Base-by-base conservation (phyloP, 1,140 invertebrate genomes). In the Micrasema minimum region DNA sequence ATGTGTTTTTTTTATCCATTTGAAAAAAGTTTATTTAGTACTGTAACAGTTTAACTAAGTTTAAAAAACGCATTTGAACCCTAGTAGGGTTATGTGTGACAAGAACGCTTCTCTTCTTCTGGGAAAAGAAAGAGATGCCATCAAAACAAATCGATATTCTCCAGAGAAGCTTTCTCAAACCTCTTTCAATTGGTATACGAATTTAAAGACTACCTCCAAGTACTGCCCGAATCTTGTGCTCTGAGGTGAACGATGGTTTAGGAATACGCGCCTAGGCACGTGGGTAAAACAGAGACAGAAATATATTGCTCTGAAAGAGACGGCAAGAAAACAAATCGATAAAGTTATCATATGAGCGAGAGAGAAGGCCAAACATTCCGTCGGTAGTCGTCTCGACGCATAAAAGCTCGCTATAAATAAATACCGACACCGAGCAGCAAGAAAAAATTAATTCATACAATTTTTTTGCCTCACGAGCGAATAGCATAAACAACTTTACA, bases 111-210 rank as follows among this genome's bases (percentile, higher is more conserved):
- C 68, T 62, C 69, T n/a, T n/a, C n/a, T n/a, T n/a, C n/a, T 61
- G 71, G 72, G 59, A 82, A 46, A 70, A 69, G 79, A 83, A 68
- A 79, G 81, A 83, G 82, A 83, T 76, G 77, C 79, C 80, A 82
- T 80, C 81, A 81, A 84, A 84, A 84, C 82, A 84, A 84, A 84
- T 84, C 82, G 83, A 84, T 84, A 31, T 31, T 31, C 26, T 31
- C 26, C 26, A 7, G 26, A 31, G 7, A 31, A 31, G 26, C 7
- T 82, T 79, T 80, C 81, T 82, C 80, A 81, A 76, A 64, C 69
- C 26, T 31, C 7, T 2, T 31, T 31, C 7, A 31, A 4, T 31
- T 31, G 26, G 26, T 7, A 31, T 31, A 7, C 26, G 26, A 7
- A 31, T 31, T 31, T 31, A 2, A 31, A 31, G 26, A 31, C 26